Conservation (phyloP, 2,797 vertebrate genomes). For the Avahi laniger region DNA sequence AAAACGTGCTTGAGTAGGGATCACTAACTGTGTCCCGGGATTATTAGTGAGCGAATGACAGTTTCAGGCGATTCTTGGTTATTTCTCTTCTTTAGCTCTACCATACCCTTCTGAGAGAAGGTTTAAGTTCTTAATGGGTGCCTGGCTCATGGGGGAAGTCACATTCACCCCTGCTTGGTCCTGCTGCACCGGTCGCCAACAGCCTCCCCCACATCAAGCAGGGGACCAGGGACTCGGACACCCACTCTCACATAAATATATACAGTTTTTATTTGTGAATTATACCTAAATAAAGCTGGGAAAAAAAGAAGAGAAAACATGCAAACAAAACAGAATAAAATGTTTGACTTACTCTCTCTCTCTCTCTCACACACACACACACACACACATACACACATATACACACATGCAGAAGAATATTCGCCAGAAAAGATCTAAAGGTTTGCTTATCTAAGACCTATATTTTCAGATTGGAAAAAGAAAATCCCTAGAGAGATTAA, state of each 20-base stretch:
- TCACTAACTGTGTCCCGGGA: neutral
- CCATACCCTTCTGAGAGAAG: neutral
- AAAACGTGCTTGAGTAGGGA: neutral
- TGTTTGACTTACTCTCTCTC: neutral
- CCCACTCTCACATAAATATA: neutral
- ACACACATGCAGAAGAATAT: neutral
- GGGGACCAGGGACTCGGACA: neutral
- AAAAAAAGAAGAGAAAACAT: neutral
- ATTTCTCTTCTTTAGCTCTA: neutral
- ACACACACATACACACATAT: neutral
- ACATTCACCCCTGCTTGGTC: neutral
- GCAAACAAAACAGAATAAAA: neutral
- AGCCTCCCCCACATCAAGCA: neutral
- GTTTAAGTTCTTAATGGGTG: neutral
- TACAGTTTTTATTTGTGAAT: neutral
- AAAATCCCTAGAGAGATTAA: neutral
- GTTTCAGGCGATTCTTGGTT: neutral
- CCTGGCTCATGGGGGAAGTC: neutral
- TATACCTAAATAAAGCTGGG: neutral
- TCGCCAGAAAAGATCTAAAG: neutral
- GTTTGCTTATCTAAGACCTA: neutral
- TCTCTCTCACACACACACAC: no score
- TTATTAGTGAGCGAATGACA: neutral
- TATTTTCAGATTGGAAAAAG: neutral
- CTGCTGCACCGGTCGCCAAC: accelerated